A percentile compares a stretch with the other conserved stretches of the same genome.
These are phyloP conservation scores for Pyrochroa serraticornis DNA, from an alignment of 2,888 invertebrate genomes.

Conservation along the genomic window DNA sequence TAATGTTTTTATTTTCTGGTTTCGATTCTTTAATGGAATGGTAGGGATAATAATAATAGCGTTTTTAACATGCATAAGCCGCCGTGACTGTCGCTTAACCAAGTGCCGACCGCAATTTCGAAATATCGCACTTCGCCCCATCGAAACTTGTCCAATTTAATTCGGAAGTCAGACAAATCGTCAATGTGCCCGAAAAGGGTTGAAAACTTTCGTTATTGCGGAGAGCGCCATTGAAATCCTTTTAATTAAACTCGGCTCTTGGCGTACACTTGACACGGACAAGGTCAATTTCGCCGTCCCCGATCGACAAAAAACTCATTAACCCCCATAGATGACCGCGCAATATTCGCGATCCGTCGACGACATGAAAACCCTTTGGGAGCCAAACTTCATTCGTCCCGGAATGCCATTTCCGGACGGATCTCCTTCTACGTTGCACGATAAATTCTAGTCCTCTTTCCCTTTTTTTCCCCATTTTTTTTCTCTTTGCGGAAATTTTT, in stretches of 20 bases:
- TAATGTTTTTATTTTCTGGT: too few relatives aligned
- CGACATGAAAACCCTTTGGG: conserved; percentile 13
- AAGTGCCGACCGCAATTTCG: conserved; percentile 2
- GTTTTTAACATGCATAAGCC: too few relatives aligned
- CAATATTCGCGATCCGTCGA: conserved; percentile 3
- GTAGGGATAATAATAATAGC: too few relatives aligned
- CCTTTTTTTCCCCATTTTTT: conserved; percentile 12
- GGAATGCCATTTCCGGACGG: conserved; percentile 33
- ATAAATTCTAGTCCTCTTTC: conserved; percentile 30
- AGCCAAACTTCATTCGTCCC: conserved; percentile 30
- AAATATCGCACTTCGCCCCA: conserved; percentile 23
- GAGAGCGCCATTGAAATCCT: conserved; percentile 39
- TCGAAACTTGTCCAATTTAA: conserved; percentile 23
- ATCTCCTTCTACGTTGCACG: conserved; percentile 29
- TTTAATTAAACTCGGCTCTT: conserved; percentile 43
- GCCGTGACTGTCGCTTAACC: too few relatives aligned
- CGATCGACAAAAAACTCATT: conserved; percentile 27
- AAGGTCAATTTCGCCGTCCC: conserved; percentile 33
- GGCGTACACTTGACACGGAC: conserved; percentile 39
- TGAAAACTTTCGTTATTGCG: conserved; percentile 40
- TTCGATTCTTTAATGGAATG: too few relatives aligned
- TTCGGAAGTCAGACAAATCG: conserved; percentile 32
- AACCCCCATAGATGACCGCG: conserved; percentile 10
- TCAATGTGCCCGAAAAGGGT: conserved; percentile 35
- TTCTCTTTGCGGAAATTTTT: conserved; percentile 23